These are phyloP conservation scores for Galaxea fascicularis DNA, from an alignment of 92 coral and sea anemone genomes.

Conservation along the genomic window DNA sequence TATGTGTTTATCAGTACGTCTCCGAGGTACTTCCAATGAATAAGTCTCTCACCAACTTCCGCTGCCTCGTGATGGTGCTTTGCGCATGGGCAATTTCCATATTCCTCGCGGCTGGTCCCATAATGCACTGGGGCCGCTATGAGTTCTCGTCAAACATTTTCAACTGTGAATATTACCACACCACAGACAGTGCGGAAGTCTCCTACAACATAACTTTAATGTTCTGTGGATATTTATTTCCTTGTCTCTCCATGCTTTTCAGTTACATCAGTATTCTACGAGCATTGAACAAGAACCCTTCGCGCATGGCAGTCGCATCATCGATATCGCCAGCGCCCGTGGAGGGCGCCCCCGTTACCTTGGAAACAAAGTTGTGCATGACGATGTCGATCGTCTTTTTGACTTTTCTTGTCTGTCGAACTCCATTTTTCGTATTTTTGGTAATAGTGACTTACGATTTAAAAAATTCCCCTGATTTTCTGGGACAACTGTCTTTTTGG, in stretches of 20 bases:
- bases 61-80: conserved; percentile 88
- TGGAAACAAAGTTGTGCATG: conserved; percentile 75
- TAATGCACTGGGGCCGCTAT: conserved; percentile 96
- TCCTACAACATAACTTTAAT: conserved; percentile 87
- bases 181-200: conserved; percentile 72
- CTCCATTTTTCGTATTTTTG: conserved; percentile 88
- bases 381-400: conserved; percentile 76
- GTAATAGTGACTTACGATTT: conserved; percentile 71
- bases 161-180: conserved; percentile 88
- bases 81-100: conserved; percentile 89
- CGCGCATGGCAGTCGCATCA: conserved; percentile 71
- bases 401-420: conserved; percentile 87
- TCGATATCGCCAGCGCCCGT: conserved; percentile 72
- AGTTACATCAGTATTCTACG: conserved; percentile 75
- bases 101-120: conserved; percentile 90
- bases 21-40: conserved; percentile 78
- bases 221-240: conserved; percentile 83
- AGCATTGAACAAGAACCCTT: conserved; percentile 75
- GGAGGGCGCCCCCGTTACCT: conserved; percentile 75
- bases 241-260: conserved; percentile 74
- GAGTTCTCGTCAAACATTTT: conserved; percentile 93
- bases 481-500: conserved; percentile 96
- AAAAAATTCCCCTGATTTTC: conserved; percentile 71
- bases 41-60: conserved; percentile 80
- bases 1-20: conserved; percentile 79